Evolutionary conservation across 2,113 vertebrate genomes (phyloP).

Genomic region (Benitochromis conjunctus): DNA sequence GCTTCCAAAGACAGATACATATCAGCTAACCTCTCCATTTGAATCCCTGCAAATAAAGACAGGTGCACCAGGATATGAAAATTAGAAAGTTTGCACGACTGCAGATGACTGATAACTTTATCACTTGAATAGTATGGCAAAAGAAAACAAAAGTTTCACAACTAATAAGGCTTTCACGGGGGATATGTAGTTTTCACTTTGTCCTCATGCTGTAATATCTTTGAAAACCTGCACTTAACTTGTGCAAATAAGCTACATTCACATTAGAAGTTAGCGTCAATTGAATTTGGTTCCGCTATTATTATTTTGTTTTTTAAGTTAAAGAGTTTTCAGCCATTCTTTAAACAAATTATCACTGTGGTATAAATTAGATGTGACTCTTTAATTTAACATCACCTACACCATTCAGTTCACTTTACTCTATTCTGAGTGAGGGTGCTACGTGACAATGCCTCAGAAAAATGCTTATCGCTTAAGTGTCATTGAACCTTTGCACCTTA

Average conservation of each 20-base stretch:
- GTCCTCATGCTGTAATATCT: not conserved
- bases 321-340: not conserved
- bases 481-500: not conserved
- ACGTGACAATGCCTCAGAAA: not conserved
- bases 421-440: not conserved
- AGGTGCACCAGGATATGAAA: not conserved
- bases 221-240: not conserved
- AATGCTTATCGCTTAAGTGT: not conserved
- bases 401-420: not conserved
- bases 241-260: conserved; percentile 46
- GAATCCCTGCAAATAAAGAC: not conserved
- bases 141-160: not conserved
- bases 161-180: conserved; percentile 21
- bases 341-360: not conserved
- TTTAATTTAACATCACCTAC: not conserved
- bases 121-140: not conserved
- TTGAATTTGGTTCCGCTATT: not conserved
- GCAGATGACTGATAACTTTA: not conserved
- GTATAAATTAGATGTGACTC: not conserved
- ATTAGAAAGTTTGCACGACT: not conserved
- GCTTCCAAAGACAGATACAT: not conserved
- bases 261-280: not conserved
- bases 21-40: not conserved
- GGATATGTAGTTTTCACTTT: not conserved
- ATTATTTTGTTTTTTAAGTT: not conserved